Evolutionary conservation across 2,888 invertebrate genomes (phyloP), one percentile per base, ranked within the genome.

Genomic region (Andrena marginata): DNA sequence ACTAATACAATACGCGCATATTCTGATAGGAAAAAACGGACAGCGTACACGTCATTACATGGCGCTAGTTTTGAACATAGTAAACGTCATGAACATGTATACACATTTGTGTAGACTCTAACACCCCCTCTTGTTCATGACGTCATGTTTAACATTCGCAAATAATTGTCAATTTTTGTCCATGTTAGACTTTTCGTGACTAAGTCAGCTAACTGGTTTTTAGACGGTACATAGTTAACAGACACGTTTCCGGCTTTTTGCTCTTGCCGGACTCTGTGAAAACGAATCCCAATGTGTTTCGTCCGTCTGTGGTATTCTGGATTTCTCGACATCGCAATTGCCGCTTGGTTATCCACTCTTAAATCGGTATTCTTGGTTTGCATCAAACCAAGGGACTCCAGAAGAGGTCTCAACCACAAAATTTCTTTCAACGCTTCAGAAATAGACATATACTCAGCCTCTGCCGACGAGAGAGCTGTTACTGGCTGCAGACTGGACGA

Each of bases 391-490:
- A 68, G n/a, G 23, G 51, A 68, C 35, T 68, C 29, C 29, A 68
- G 0, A 13, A 75, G 1, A 6, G 54, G 20, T 13, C 68, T 51
- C 29, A 75, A 20, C 62, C 63, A 63, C 6, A 75, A 16, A 54
- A 75, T 35, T 1, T 75, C 62, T 5, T 75, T 68, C 2, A 68
- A 13, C 0, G 78, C 70, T 13, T 77, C 65, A 2, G 62, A 49
- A 20, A 76, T 71, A 3, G 64, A 26, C 23, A 77, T 75, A 1
- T 68, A 62, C 3, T 75, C 75, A n/a, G 68, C 75, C 8, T 75
- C 75, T 26, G 51, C 68, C 20, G 35, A 35, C 8, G 68, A 75
- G 2, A 60, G 60, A 51, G 68, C 75, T 8, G 68, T 68, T 6
- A 68, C 13, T 35, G 62, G 51, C 23, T 68, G 75, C 20, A 68